Base-by-base conservation (phyloP, 2,888 invertebrate genomes). In the Athalia circularis region DNA sequence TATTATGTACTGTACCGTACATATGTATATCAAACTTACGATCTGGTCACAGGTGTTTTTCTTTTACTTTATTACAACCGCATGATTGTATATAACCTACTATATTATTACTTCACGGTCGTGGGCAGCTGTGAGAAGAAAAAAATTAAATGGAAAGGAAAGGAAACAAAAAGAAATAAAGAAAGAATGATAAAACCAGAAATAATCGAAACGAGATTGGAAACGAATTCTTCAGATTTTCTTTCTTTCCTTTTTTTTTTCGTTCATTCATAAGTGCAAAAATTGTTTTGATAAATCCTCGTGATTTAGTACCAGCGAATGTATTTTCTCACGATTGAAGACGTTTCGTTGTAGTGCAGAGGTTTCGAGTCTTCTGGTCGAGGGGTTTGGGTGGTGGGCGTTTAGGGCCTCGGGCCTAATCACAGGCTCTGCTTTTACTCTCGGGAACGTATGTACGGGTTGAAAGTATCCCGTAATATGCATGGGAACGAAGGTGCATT, bases 371-470 rank as follows among this genome's bases (percentile, higher is more conserved):
- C 79, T 74, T 81, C 81, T 47, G 50, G 48, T 48, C 47, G 48
- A 13, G 62, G 75, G 81, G 80, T 82, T 82, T 82, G 82, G 84
- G 84, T 88, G 83, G 89, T 89, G 88, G 88, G 89, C 88, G 89
- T 87, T 86, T 83, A 82, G 83, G 83, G 83, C 86, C 86, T 82
- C 82, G 79, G 79, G 84, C 88, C 90, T 90, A 90, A 90, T 90
- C 89, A 89, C 87, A 87, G 87, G 82, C 85, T 87, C 84, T 84
- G 82, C 47, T 85, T 82, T 81, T 82, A 78, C 83, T 82, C 81
- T 77, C 61, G 62, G 48, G 13, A 43, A 52, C 29, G 75, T 29
- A 29, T 29, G 29, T 75, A 75, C 75, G 62, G 62, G 64, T 61
- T 75, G 62, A 75, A 43, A 59, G 59, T 72, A 72, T 59, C 59